phyloP scores from a whole-genome alignment of 2,888 invertebrate genomes.

The Abscondita cerata region DNA sequence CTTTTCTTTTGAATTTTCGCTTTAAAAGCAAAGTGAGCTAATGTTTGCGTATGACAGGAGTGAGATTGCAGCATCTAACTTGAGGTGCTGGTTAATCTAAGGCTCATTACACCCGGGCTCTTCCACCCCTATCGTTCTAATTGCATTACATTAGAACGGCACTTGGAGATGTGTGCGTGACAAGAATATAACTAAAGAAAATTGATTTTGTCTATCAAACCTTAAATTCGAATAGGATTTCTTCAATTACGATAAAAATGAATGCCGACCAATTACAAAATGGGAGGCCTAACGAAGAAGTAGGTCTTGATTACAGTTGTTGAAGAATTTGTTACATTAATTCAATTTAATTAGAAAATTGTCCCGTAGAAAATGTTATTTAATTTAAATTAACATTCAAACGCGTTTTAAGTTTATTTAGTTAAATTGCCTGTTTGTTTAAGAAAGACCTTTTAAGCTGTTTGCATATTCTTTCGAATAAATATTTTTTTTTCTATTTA shows the following conservation, averaged over 20 bases:
- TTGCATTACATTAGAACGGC: conserved; percentile 43
- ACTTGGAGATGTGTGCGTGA: conserved; percentile 41
- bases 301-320: too few species aligned
- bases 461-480: conserved; percentile 23
- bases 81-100: conserved; percentile 40
- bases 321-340: conserved; percentile 16
- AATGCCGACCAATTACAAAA: too few species aligned
- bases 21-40: conserved; percentile 37
- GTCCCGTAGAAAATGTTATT: conserved; percentile 21
- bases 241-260: too few species aligned
- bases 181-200: conserved; percentile 32
- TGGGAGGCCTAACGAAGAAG: too few species aligned
- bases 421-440: conserved; percentile 27
- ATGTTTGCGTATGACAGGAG: conserved; percentile 37
- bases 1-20: conserved; percentile 32
- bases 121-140: conserved; percentile 39
- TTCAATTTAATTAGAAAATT: conserved; percentile 27
- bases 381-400: conserved; percentile 26
- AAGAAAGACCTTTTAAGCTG: conserved; percentile 20
- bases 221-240: neutral
- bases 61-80: conserved; percentile 36
- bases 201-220: conserved; percentile 4
- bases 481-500: conserved; percentile 19
- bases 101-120: conserved; percentile 39
- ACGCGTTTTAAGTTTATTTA: conserved; percentile 25